A percentile compares a stretch with the other conserved stretches of the same genome.
Conservation (phyloP, 2,113 vertebrate genomes). For the Vulpes vulpes region DNA sequence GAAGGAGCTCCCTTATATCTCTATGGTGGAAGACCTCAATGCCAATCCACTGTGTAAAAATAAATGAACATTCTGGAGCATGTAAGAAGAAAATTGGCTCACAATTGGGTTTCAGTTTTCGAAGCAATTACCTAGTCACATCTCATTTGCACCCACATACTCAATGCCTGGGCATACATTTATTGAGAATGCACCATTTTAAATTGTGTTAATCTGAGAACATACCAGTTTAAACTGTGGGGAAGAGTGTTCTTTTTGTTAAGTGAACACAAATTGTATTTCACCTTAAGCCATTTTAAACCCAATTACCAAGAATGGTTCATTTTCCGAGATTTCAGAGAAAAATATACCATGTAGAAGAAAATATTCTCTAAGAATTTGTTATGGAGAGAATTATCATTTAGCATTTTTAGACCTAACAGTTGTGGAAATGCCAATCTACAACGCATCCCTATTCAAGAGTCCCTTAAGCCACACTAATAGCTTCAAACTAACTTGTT, state of each 20-base stretch:
- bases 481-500: slow-evolving; percentile 68
- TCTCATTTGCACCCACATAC: slow-evolving; percentile 48
- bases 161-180: not conserved
- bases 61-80: not conserved
- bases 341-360: slow-evolving; percentile 64
- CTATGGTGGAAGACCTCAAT: not conserved
- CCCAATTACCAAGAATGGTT: slow-evolving; percentile 59
- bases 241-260: slow-evolving; percentile 26
- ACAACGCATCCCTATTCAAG: slow-evolving; percentile 48
- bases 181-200: slow-evolving; percentile 68
- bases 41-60: not conserved
- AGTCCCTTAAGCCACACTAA: slow-evolving; percentile 54
- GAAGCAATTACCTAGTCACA: slow-evolving; percentile 60
- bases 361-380: slow-evolving; percentile 74
- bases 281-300: slow-evolving; percentile 59
- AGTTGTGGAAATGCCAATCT: slow-evolving; percentile 67
- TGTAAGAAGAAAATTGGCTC: slow-evolving; percentile 51
- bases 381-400: slow-evolving; percentile 65
- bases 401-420: slow-evolving; percentile 75
- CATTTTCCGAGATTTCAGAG: slow-evolving; percentile 70
- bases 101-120: slow-evolving; percentile 42
- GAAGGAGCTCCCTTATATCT: not conserved
- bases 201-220: slow-evolving; percentile 55
- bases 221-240: not conserved
- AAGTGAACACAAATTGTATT: slow-evolving; percentile 58